phyloP scores from a whole-genome alignment of 2,113 vertebrate species.

The Elachura formosa region DNA sequence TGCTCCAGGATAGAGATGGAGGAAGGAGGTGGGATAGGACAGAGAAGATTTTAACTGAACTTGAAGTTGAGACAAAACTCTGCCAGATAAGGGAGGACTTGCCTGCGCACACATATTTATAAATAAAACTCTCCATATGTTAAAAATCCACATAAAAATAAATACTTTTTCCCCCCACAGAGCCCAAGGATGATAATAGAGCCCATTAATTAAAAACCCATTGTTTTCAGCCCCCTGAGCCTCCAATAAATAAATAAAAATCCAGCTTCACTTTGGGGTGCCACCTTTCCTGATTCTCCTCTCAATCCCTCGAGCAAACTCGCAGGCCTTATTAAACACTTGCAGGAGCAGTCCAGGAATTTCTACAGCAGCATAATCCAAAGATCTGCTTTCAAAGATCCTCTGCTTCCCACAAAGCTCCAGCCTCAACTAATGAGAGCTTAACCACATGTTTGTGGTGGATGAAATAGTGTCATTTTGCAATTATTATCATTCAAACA shows the following conservation, averaged over 20 bases:
- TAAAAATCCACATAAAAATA: background rate
- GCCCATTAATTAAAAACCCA: background rate
- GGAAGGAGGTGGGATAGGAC: background rate
- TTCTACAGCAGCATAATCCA: background rate
- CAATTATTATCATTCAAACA: constrained; percentile 60
- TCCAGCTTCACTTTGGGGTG: background rate
- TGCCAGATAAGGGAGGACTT: background rate
- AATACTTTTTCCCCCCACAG: rapidly evolving
- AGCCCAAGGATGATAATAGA: background rate
- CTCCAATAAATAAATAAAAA: background rate
- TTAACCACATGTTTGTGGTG: constrained; percentile 56
- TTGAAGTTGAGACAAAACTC: background rate
- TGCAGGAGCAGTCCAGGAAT: background rate
- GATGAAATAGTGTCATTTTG: constrained; percentile 58
- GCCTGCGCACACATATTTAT: too few relatives aligned
- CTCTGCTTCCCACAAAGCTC: background rate
- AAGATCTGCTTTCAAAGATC: background rate
- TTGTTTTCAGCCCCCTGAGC: background rate
- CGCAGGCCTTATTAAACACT: background rate
- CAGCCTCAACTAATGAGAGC: constrained; percentile 44
- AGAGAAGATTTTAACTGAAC: background rate
- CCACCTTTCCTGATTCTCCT: background rate
- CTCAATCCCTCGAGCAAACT: background rate
- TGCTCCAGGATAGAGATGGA: background rate
- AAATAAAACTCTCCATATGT: background rate